Evolutionary conservation across 2,113 vertebrate species (phyloP).

Genomic region (Typhlomys cinereus): DNA sequence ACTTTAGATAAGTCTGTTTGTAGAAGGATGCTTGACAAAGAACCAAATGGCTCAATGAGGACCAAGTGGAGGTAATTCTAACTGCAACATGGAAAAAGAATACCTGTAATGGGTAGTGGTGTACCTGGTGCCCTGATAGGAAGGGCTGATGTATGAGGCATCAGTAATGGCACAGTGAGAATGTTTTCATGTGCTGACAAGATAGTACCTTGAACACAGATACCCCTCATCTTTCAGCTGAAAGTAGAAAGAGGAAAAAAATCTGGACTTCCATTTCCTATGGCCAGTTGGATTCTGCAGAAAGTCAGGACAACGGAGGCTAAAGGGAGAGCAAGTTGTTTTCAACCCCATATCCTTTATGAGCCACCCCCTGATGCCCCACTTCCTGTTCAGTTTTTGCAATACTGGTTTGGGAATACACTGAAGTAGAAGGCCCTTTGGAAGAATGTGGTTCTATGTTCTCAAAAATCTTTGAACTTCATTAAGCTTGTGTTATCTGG

Average conservation of each 20-base stretch:
- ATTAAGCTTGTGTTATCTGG: not conserved
- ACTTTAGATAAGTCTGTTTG: not conserved
- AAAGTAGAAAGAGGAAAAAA: not conserved
- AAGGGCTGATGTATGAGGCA: not conserved
- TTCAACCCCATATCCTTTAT: not conserved
- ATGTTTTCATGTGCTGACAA: not conserved
- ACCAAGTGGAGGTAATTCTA: not conserved
- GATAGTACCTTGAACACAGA: not conserved
- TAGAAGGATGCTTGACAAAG: not conserved
- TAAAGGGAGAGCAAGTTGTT: not conserved
- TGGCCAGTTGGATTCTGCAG: not conserved
- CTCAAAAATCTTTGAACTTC: conserved; percentile 28
- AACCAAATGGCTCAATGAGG: not conserved
- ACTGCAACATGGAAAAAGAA: not conserved
- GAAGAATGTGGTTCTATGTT: conserved; percentile 37
- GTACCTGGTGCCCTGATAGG: not conserved
- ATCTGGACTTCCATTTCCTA: not conserved
- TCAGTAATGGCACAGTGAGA: not conserved
- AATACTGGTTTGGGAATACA: not conserved
- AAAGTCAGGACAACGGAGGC: not conserved
- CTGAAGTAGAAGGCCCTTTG: conserved; percentile 22
- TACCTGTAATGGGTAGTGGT: not conserved
- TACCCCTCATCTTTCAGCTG: not conserved
- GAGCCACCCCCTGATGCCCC: not conserved
- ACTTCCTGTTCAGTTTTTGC: not conserved